Percentiles rank a stretch among this genome's conserved stretches.
Conservation (phyloP, 2,888 invertebrate genomes). For the Thecocarcelia acutangulata region DNA sequence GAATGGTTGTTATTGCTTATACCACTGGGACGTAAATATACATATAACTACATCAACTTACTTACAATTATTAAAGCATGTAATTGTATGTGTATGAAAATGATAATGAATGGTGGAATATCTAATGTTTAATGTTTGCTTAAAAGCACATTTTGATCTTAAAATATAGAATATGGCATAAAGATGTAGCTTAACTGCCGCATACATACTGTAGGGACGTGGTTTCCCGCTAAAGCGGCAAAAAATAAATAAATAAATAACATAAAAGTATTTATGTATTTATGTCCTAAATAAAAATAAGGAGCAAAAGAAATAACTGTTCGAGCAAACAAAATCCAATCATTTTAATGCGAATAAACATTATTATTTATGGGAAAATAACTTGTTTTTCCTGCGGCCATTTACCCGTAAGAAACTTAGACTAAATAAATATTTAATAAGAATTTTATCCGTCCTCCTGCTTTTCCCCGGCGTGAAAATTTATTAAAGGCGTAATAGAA, state of each 20-base stretch:
- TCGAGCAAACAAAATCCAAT: slow-evolving; percentile 46
- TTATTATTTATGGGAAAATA: slow-evolving; percentile 29
- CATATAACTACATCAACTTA: background rate
- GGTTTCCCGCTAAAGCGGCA: background rate
- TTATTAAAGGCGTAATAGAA: no score
- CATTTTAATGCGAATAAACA: slow-evolving; percentile 53
- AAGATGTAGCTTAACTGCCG: slow-evolving; percentile 11
- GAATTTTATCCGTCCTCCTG: background rate
- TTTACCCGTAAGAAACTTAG: background rate
- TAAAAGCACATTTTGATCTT: slow-evolving; percentile 49
- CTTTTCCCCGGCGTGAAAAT: no score
- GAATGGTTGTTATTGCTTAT: no score
- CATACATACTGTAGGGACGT: slow-evolving; percentile 11
- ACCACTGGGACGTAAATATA: no score
- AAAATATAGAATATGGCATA: slow-evolving; percentile 1
- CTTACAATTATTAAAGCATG: background rate
- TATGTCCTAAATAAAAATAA: slow-evolving; percentile 20
- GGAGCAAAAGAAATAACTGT: slow-evolving; percentile 7
- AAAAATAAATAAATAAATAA: background rate
- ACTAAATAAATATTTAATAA: slow-evolving; percentile 30
- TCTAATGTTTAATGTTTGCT: slow-evolving; percentile 64
- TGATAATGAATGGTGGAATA: slow-evolving; percentile 48
- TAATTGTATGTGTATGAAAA: background rate
- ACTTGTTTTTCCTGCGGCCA: slow-evolving; percentile 19
- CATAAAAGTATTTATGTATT: slow-evolving; percentile 24